phyloP scores from a whole-genome alignment of 2,113 vertebrate species.

The cattle (Bos taurus) region ARS-UCD2.0 NC_037339.1:22755501-22756000 shows the following conservation, averaged over 20 bases:
- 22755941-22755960: not conserved
- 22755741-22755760: not conserved
- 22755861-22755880: no score
- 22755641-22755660: not conserved
- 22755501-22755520: not conserved
- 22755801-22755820: no score
- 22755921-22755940: not conserved
- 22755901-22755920: no score
- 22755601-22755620: not conserved
- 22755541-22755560: not conserved
- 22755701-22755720: not conserved
- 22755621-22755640: not conserved
- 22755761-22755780: no score
- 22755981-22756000: not conserved
- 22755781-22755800: no score
- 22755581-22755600: not conserved
- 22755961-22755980: not conserved
- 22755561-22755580: not conserved
- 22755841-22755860: no score
- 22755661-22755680: not conserved
- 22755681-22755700: not conserved
- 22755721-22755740: not conserved
- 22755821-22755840: no score
- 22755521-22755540: not conserved
- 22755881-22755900: no score